These are phyloP conservation scores for Alces alces DNA, from an alignment of 2,113 vertebrate genomes.

Conservation along the genomic window DNA sequence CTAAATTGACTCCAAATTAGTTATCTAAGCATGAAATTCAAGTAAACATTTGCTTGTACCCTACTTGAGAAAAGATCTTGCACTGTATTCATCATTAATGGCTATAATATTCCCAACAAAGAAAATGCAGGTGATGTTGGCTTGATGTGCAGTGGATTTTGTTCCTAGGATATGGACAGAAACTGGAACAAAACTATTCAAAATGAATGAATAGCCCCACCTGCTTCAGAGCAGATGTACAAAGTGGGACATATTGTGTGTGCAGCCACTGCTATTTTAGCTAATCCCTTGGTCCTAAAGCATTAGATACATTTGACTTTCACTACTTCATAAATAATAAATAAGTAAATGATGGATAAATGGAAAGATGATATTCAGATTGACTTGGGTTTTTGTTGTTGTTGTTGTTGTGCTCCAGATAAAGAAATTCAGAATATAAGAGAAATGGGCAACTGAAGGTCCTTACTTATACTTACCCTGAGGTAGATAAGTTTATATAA, in stretches of 20 bases:
- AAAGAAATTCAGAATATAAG: constrained; percentile 23
- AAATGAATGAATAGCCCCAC: constrained; percentile 18
- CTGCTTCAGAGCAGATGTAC: constrained; percentile 32
- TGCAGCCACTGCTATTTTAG: not conserved
- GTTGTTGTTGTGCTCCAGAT: not conserved
- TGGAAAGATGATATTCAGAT: not conserved
- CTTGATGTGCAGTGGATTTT: constrained; percentile 15
- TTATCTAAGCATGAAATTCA: constrained; percentile 39
- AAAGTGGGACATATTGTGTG: not conserved
- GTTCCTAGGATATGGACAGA: not conserved
- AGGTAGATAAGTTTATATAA: not conserved
- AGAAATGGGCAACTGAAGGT: not conserved
- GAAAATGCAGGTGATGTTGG: constrained; percentile 51
- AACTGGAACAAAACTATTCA: not conserved
- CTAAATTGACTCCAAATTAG: constrained; percentile 38
- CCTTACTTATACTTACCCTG: not conserved
- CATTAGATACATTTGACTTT: not conserved
- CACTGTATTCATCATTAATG: constrained; percentile 28
- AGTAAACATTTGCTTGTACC: constrained; percentile 8
- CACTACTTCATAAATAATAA: not conserved
- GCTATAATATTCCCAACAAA: constrained; percentile 5
- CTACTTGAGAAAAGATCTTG: constrained; percentile 43
- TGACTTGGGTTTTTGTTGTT: not conserved
- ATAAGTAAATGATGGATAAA: not conserved
- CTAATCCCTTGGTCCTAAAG: not conserved